These are phyloP conservation scores for Euzetes globulus DNA, from an alignment of 2,888 invertebrate genomes.

Conservation along the genomic window DNA sequence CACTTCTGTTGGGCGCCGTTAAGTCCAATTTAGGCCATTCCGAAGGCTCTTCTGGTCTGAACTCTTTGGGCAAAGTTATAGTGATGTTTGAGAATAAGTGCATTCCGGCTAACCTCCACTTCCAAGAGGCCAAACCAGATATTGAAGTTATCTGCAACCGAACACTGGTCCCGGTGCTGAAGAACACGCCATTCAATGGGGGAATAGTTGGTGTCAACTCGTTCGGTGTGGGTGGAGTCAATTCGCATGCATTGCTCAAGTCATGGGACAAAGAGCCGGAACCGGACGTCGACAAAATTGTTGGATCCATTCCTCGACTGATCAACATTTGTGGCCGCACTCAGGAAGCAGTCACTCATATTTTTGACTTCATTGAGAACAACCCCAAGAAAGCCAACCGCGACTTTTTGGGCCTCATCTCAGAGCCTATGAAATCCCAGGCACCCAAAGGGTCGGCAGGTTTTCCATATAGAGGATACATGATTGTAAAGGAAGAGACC, in stretches of 20 bases:
- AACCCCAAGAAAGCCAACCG: conserved; percentile 50
- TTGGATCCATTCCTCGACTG: conserved; percentile 57
- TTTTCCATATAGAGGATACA: conserved; percentile 57
- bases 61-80: conserved; percentile 79
- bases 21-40: conserved; percentile 99
- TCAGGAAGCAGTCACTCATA: conserved; percentile 61
- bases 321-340: conserved; percentile 76
- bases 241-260: conserved; percentile 76
- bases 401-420: conserved; percentile 65
- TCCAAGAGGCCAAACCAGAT: conserved; percentile 71
- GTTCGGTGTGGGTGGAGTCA: conserved; percentile 96
- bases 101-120: conserved; percentile 89
- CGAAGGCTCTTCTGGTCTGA: conserved; percentile 59
- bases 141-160: conserved; percentile 50
- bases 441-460: conserved; percentile 20
- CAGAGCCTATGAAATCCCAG: neutral
- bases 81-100: conserved; percentile 84
- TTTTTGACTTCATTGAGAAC: conserved; percentile 54
- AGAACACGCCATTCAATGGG: no score
- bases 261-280: conserved; percentile 59
- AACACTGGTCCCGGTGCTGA: no score
- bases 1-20: conserved; percentile 88
- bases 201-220: conserved; percentile 64
- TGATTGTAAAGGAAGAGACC: no score
- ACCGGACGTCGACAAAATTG: neutral